These are phyloP conservation scores for Leucophenga maculata DNA, from an alignment of 2,888 invertebrate species.

Conservation along the genomic window DNA sequence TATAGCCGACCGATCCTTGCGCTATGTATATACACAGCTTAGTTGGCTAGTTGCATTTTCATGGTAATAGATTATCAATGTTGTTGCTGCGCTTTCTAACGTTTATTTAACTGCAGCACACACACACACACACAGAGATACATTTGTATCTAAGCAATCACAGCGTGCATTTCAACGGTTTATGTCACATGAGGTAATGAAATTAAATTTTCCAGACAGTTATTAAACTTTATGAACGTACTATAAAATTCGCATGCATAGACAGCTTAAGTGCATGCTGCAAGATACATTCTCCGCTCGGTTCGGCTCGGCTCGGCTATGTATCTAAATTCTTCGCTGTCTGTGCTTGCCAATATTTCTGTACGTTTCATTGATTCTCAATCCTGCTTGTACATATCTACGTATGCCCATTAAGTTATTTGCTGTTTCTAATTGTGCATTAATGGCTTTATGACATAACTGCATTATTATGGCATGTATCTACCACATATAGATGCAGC, in stretches of 20 bases:
- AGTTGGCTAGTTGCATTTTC: slow-evolving; percentile 53
- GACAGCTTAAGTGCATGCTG: no score
- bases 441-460: slow-evolving; percentile 67
- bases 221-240: slow-evolving; percentile 50
- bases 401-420: slow-evolving; percentile 62
- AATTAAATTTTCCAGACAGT: slow-evolving; percentile 61
- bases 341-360: background rate
- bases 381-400: background rate
- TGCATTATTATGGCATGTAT: slow-evolving; percentile 63
- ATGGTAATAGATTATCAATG: slow-evolving; percentile 66
- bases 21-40: background rate
- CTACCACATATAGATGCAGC: slow-evolving; percentile 25
- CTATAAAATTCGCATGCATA: background rate
- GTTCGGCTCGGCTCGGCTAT: no score
- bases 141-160: slow-evolving; percentile 15
- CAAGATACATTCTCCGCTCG: background rate
- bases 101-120: slow-evolving; percentile 14
- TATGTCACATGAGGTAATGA: slow-evolving; percentile 64
- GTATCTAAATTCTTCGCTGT: background rate
- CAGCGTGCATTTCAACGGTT: slow-evolving; percentile 50
- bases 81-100: slow-evolving; percentile 41
- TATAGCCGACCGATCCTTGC: background rate
- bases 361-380: background rate
- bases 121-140: slow-evolving; percentile 41
- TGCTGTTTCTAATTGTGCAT: slow-evolving; percentile 68